Percentiles rank a stretch among this genome's conserved stretches.
Evolutionary conservation across 92 coral and sea anemone species (phyloP).

Genomic region (Epizoanthus scotinus): DNA sequence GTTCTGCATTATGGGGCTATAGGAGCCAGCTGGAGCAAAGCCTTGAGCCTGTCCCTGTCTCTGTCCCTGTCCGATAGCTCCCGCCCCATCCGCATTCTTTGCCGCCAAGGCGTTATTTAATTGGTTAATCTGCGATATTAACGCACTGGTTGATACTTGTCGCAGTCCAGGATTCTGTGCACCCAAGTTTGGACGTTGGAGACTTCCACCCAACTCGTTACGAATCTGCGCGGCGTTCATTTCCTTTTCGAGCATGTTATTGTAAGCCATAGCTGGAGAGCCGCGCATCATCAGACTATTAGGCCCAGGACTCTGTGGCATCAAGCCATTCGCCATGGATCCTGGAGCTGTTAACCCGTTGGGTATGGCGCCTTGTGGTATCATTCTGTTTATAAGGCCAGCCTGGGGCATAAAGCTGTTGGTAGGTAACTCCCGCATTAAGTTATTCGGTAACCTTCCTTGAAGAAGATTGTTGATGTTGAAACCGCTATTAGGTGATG

Average conservation of each 20-base stretch:
- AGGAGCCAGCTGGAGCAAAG: conserved; percentile 41
- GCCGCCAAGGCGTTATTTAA: conserved; percentile 23
- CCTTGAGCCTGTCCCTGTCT: conserved; percentile 17
- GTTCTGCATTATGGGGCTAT: conserved; percentile 53
- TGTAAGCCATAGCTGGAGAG: conserved; percentile 14
- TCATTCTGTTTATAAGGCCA: not conserved
- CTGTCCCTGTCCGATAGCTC: conserved; percentile 18
- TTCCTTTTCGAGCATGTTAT: conserved; percentile 22
- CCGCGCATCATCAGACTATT: conserved; percentile 9
- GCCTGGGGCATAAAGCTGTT: not conserved
- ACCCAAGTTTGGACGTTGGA: not conserved
- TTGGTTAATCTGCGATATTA: conserved; percentile 23
- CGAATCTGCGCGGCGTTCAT: conserved; percentile 27
- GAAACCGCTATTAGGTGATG: not conserved
- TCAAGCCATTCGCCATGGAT: not conserved
- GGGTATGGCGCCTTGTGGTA: not conserved
- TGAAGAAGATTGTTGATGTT: conserved; percentile 1
- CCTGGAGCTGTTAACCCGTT: not conserved
- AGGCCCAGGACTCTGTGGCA: not conserved
- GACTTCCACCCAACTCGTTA: conserved; percentile 12
- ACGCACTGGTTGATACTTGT: conserved; percentile 1
- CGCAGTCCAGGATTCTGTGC: conserved; percentile 5
- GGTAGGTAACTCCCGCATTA: not conserved
- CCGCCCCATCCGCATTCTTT: not conserved
- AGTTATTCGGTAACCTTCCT: not conserved